phyloP scores from a whole-genome alignment of 2,888 invertebrate genomes.

The Bellardia bayeri region DNA sequence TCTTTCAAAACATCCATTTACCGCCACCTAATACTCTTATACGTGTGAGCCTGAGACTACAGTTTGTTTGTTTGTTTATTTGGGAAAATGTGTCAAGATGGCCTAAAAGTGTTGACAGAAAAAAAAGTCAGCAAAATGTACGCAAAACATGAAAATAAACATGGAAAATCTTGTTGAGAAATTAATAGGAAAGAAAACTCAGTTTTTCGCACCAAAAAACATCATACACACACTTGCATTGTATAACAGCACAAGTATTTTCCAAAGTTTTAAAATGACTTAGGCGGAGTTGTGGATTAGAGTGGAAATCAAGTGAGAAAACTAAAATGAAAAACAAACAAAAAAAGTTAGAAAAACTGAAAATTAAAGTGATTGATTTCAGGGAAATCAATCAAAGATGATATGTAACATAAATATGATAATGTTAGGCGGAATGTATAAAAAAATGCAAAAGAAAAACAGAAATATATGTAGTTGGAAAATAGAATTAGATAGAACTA shows the following conservation, averaged over 20 bases:
- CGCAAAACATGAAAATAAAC: conserved; percentile 8
- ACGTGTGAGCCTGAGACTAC: not conserved
- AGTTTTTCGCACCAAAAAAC: not conserved
- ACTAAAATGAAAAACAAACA: not conserved
- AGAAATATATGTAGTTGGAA: not conserved
- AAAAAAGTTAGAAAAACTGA: conserved; percentile 28
- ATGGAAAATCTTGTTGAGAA: conserved; percentile 50
- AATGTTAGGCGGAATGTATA: not conserved
- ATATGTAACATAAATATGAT: conserved; percentile 9
- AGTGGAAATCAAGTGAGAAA: not conserved
- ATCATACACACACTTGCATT: too few species aligned
- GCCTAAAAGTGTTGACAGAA: conserved; percentile 49
- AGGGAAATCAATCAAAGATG: conserved; percentile 53
- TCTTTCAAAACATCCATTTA: conserved; percentile 9
- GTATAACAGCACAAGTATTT: not conserved
- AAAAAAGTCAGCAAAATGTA: not conserved
- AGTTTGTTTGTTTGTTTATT: not conserved
- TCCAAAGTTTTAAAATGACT: not conserved
- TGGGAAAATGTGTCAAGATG: conserved; percentile 51
- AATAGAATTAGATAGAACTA: not conserved
- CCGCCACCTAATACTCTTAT: conserved; percentile 1
- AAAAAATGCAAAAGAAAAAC: not conserved
- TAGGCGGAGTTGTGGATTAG: not conserved
- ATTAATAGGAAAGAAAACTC: conserved; percentile 65
- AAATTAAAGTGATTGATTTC: conserved; percentile 42